A percentile compares a stretch with the other conserved stretches of the same genome.
Evolutionary conservation across 2,888 invertebrate species (phyloP).

Genomic region (Nephrotoma guestfalica): DNA sequence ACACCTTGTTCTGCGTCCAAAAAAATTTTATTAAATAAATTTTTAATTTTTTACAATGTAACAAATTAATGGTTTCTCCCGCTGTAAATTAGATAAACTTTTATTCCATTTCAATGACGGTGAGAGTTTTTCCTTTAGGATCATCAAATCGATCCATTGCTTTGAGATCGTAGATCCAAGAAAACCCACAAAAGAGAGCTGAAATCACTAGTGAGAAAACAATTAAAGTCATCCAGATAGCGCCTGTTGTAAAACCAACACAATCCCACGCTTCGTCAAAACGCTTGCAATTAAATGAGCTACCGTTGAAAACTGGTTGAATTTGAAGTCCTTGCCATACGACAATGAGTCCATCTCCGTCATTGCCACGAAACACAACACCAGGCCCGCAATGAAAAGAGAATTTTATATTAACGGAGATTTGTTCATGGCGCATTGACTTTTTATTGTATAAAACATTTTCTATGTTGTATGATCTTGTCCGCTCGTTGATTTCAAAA

Average conservation of each 20-base stretch:
- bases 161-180: constrained; percentile 85
- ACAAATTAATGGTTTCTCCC: too few relatives aligned
- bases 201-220: constrained; percentile 59
- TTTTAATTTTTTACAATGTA: too few relatives aligned
- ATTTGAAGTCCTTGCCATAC: background rate
- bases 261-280: constrained; percentile 77
- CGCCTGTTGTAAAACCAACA: constrained; percentile 80
- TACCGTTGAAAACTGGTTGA: background rate
- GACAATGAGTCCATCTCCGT: background rate
- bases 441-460: background rate
- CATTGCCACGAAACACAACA: background rate
- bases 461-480: background rate
- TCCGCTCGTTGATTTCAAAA: background rate
- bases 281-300: background rate
- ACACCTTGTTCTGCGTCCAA: too few relatives aligned
- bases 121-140: constrained; percentile 92
- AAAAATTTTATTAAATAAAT: too few relatives aligned
- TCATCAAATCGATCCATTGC: constrained; percentile 98
- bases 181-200: constrained; percentile 73
- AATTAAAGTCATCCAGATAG: constrained; percentile 83
- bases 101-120: constrained; percentile 61
- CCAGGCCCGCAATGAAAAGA: background rate
- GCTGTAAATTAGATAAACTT: background rate
- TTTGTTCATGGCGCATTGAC: background rate
- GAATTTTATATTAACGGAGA: background rate